These are phyloP conservation scores for Acinonyx jubatus DNA, from an alignment of 2,113 vertebrate genomes.

Conservation along the genomic window DNA sequence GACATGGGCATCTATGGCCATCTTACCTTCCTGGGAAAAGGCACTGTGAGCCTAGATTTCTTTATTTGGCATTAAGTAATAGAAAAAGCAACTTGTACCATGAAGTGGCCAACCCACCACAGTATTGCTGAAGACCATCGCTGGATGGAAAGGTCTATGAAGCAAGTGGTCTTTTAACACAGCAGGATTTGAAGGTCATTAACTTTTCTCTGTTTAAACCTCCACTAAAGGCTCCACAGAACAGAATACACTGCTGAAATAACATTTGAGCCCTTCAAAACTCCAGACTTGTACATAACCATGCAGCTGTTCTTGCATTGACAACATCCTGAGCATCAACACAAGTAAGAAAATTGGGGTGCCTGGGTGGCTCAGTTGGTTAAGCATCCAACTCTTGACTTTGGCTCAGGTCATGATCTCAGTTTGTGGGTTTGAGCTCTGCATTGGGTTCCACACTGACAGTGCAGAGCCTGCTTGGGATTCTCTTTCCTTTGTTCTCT, in stretches of 20 bases:
- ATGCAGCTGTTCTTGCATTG: slow-evolving; percentile 90
- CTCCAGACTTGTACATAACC: slow-evolving; percentile 90
- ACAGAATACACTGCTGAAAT: slow-evolving; percentile 94
- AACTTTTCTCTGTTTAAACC: slow-evolving; percentile 94
- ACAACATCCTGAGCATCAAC: slow-evolving; percentile 91
- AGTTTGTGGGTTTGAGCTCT: too few species aligned
- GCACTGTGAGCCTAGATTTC: slow-evolving; percentile 86
- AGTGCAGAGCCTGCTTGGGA: too few species aligned
- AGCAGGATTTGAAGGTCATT: slow-evolving; percentile 92
- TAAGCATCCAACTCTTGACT: too few species aligned
- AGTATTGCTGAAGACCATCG: slow-evolving; percentile 93
- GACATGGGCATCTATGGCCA: background rate
- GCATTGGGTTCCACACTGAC: too few species aligned
- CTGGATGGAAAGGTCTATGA: slow-evolving; percentile 93
- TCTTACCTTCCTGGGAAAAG: background rate
- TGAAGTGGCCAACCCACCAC: slow-evolving; percentile 93
- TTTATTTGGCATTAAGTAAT: slow-evolving; percentile 92
- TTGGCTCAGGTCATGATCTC: too few species aligned
- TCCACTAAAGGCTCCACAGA: slow-evolving; percentile 93
- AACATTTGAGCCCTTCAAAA: slow-evolving; percentile 94
- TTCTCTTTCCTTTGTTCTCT: too few species aligned
- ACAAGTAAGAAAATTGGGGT: slow-evolving; percentile 89
- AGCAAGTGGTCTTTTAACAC: slow-evolving; percentile 95
- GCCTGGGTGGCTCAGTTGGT: too few species aligned
- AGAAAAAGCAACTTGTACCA: slow-evolving; percentile 91